Percentiles rank a stretch among this genome's conserved stretches.
These are phyloP conservation scores for Amiota communis DNA, from an alignment of 2,888 invertebrate species.

Conservation along the genomic window DNA sequence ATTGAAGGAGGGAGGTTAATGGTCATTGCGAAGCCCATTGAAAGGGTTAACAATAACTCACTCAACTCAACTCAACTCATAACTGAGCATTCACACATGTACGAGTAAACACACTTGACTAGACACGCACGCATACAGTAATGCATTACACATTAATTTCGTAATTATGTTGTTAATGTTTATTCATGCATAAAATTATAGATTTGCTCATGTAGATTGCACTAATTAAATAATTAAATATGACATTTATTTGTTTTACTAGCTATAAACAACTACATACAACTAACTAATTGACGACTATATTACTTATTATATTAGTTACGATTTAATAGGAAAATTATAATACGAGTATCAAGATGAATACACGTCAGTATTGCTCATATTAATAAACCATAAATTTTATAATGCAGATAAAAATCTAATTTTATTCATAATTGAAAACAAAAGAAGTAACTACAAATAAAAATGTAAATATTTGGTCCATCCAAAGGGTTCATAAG, in stretches of 20 bases:
- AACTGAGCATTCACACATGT: neutral
- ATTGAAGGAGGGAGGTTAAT: too few relatives aligned
- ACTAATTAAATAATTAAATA: constrained; percentile 69
- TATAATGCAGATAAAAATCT: constrained; percentile 33
- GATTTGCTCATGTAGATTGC: constrained; percentile 51
- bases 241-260: constrained; percentile 34
- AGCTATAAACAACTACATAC: too few relatives aligned
- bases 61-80: neutral
- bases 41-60: constrained; percentile 17
- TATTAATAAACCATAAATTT: too few relatives aligned
- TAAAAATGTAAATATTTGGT: constrained; percentile 30
- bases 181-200: constrained; percentile 66
- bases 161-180: constrained; percentile 56
- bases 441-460: constrained; percentile 14
- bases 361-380: too few relatives aligned
- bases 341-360: too few relatives aligned
- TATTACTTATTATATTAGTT: too few relatives aligned
- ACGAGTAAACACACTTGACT: neutral
- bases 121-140: neutral
- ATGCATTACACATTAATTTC: constrained; percentile 54
- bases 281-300: too few relatives aligned
- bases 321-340: too few relatives aligned
- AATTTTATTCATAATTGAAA: constrained; percentile 33
- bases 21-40: neutral
- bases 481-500: constrained; percentile 41